Conservation (phyloP, 1,140 invertebrate species). For the Phenacoccus solenopsis region DNA sequence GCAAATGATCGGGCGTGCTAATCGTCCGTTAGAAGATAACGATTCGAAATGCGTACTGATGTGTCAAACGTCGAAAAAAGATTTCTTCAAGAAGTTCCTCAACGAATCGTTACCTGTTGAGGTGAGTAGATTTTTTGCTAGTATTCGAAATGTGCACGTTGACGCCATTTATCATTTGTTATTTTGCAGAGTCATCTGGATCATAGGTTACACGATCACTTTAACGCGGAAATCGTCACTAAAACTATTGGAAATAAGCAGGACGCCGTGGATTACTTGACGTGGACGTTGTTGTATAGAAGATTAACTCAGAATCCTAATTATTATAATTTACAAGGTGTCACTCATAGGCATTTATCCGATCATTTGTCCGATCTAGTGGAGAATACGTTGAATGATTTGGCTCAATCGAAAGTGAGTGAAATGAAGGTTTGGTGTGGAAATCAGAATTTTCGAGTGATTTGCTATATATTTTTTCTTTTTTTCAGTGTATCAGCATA, state of each 20-base stretch:
- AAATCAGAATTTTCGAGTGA: not conserved
- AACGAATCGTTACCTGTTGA: slow-evolving; percentile 97
- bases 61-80: slow-evolving; percentile 95
- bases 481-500: slow-evolving; percentile 72
- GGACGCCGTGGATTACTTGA: slow-evolving; percentile 97
- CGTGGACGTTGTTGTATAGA: slow-evolving; percentile 97
- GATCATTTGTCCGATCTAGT: slow-evolving; percentile 98
- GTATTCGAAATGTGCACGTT: not conserved
- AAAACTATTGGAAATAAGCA: slow-evolving; percentile 99
- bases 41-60: slow-evolving; percentile 93
- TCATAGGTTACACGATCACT: slow-evolving; percentile 95
- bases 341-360: slow-evolving; percentile 91
- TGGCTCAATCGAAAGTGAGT: slow-evolving; percentile 81
- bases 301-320: slow-evolving; percentile 98
- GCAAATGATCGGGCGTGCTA: slow-evolving; percentile 92
- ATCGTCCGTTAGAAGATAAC: slow-evolving; percentile 78
- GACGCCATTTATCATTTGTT: not conserved
- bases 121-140: slow-evolving; percentile 33
- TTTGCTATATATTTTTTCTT: slow-evolving; percentile 5
- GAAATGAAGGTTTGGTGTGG: too few species aligned
- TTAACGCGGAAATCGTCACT: slow-evolving; percentile 98
- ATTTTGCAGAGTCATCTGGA: slow-evolving; percentile 71
- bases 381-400: slow-evolving; percentile 85
- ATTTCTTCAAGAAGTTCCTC: slow-evolving; percentile 97
- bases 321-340: slow-evolving; percentile 96